Conservation (phyloP, 2,888 invertebrate species). For the Lithophane semibrunnea region DNA sequence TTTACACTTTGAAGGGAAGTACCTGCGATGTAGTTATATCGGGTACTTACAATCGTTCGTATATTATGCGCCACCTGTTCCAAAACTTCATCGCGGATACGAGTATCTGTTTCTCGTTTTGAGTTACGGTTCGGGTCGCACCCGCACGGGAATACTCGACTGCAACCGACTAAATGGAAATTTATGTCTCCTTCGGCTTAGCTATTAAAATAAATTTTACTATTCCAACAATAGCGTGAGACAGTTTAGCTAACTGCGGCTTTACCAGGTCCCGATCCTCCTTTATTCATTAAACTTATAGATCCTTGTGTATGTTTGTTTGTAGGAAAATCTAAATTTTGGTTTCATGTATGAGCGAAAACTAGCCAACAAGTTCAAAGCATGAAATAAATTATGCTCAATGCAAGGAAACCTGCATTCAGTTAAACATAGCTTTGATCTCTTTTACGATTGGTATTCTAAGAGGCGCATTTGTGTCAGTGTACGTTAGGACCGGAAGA, state of each 20-base stretch:
- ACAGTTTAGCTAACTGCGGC: slow-evolving; percentile 48
- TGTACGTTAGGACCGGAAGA: slow-evolving; percentile 54
- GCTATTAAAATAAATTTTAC: slow-evolving; percentile 69
- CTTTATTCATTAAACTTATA: slow-evolving; percentile 4
- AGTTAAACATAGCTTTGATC: slow-evolving; percentile 51
- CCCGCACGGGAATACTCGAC: slow-evolving; percentile 72
- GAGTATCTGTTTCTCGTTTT: slow-evolving; percentile 78
- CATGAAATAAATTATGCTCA: slow-evolving; percentile 48
- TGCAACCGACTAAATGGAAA: slow-evolving; percentile 81
- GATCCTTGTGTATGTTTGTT: background rate
- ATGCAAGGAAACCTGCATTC: slow-evolving; percentile 31
- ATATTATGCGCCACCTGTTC: slow-evolving; percentile 79
- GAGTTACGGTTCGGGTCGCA: slow-evolving; percentile 76
- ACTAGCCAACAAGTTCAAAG: slow-evolving; percentile 44
- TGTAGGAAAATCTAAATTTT: slow-evolving; percentile 9
- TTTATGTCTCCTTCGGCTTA: slow-evolving; percentile 78
- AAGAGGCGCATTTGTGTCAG: slow-evolving; percentile 50
- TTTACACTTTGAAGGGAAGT: slow-evolving; percentile 17
- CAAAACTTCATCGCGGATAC: slow-evolving; percentile 76
- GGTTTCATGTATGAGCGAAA: slow-evolving; percentile 15
- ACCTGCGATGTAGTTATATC: slow-evolving; percentile 40
- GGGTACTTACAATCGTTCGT: slow-evolving; percentile 56
- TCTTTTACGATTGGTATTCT: slow-evolving; percentile 49
- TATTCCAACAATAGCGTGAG: slow-evolving; percentile 58
- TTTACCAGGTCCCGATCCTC: slow-evolving; percentile 26